A percentile compares a stretch with the other conserved stretches of the same genome.
Conservation (phyloP, 2,113 vertebrate genomes). For the Gymnobelideus leadbeateri region DNA sequence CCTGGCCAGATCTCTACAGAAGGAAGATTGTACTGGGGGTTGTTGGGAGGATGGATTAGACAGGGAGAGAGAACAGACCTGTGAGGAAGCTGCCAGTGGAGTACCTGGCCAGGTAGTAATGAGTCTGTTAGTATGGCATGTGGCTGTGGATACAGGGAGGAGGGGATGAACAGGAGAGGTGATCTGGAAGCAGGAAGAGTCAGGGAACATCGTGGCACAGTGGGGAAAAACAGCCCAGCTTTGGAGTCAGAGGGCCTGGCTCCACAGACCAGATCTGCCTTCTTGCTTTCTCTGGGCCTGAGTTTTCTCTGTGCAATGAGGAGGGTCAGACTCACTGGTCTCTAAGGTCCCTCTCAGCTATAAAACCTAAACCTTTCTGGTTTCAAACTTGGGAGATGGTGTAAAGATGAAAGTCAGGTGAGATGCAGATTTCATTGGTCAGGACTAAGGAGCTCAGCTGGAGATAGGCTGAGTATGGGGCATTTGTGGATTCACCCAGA, state of each 20-base stretch:
- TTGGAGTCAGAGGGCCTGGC: too few relatives aligned
- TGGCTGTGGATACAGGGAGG: background rate
- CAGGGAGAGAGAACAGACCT: background rate
- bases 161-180: background rate
- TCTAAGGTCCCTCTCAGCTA: background rate
- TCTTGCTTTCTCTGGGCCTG: background rate
- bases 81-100: background rate
- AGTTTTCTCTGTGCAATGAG: background rate
- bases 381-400: background rate
- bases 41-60: background rate
- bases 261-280: too few relatives aligned
- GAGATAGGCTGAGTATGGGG: background rate
- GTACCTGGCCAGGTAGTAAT: background rate
- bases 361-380: background rate
- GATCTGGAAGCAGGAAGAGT: background rate
- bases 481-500: background rate
- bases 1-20: background rate
- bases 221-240: background rate
- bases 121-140: too few relatives aligned
- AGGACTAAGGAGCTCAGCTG: background rate
- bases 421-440: background rate
- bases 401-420: background rate
- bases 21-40: background rate
- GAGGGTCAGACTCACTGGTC: background rate
- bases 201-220: background rate